phyloP scores from a whole-genome alignment of 2,797 vertebrate species.

The Antennarius maculatus region DNA sequence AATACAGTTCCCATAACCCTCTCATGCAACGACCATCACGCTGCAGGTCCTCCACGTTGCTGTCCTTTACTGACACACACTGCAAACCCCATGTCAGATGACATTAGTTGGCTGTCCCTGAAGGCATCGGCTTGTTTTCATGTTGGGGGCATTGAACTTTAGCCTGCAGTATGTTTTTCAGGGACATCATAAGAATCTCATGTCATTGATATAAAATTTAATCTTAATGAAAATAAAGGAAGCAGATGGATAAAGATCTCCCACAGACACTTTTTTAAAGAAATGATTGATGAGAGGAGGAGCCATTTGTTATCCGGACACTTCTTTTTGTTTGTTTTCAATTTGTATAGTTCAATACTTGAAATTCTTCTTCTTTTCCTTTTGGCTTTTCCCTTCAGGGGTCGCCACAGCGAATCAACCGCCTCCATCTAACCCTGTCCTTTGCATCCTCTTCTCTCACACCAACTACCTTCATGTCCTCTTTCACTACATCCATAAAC shows the following conservation, averaged over 20 bases:
- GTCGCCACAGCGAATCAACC: too few relatives aligned
- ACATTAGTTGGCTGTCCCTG: not conserved
- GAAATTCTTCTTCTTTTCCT: too few relatives aligned
- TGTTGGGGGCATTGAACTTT: not conserved
- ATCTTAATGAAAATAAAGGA: not conserved
- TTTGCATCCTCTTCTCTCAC: too few relatives aligned
- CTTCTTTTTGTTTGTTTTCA: too few relatives aligned
- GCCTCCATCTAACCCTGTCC: too few relatives aligned
- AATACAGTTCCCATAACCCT: not conserved
- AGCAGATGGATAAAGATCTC: not conserved
- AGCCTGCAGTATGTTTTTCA: too few relatives aligned
- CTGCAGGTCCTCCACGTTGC: conserved; percentile 24
- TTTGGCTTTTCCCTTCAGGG: too few relatives aligned
- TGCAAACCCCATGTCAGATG: conserved; percentile 12
- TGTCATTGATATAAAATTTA: too few relatives aligned
- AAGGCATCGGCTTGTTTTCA: not conserved
- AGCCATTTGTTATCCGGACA: not conserved
- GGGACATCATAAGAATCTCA: too few relatives aligned
- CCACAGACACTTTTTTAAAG: not conserved
- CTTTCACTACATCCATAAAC: too few relatives aligned
- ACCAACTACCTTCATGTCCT: too few relatives aligned
- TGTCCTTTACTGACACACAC: conserved; percentile 20
- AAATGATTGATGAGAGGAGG: not conserved
- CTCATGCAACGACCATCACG: conserved; percentile 20
- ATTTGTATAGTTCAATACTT: too few relatives aligned